Evolutionary conservation across 2,888 invertebrate species (phyloP).

Genomic region (Phyto melanocephala): DNA sequence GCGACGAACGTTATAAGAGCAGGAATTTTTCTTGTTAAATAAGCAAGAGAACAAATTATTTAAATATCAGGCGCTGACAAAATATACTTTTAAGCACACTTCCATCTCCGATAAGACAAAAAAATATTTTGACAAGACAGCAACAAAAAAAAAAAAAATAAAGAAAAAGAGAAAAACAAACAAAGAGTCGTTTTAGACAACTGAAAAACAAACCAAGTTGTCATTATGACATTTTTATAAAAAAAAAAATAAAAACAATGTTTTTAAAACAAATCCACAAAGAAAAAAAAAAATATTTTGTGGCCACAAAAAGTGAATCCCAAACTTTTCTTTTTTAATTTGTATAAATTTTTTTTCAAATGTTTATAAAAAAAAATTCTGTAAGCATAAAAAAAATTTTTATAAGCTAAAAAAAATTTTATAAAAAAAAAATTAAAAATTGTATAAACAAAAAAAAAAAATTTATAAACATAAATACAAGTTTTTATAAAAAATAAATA

Average conservation of each 20-base stretch:
- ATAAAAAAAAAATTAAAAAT: no score
- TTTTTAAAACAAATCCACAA: background rate
- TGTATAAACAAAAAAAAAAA: no score
- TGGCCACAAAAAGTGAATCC: background rate
- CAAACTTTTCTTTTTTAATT: no score
- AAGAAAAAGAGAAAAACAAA: background rate
- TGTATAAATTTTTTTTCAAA: background rate
- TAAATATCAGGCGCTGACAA: slow-evolving; percentile 18
- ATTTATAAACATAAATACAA: no score
- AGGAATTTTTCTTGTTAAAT: background rate
- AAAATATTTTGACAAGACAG: background rate
- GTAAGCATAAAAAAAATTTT: no score
- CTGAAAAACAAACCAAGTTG: background rate
- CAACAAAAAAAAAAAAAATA: background rate
- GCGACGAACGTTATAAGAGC: slow-evolving; percentile 17
- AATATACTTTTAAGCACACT: slow-evolving; percentile 1
- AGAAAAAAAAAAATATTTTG: background rate
- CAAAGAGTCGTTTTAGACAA: background rate
- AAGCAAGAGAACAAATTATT: slow-evolving; percentile 27
- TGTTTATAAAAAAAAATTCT: no score
- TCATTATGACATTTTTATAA: slow-evolving; percentile 37
- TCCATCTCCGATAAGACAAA: slow-evolving; percentile 14
- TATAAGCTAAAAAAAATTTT: no score
- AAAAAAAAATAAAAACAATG: slow-evolving; percentile 16
- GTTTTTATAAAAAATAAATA: no score